Conservation (phyloP, 2,113 vertebrate species). For the Sialia sialis region DNA sequence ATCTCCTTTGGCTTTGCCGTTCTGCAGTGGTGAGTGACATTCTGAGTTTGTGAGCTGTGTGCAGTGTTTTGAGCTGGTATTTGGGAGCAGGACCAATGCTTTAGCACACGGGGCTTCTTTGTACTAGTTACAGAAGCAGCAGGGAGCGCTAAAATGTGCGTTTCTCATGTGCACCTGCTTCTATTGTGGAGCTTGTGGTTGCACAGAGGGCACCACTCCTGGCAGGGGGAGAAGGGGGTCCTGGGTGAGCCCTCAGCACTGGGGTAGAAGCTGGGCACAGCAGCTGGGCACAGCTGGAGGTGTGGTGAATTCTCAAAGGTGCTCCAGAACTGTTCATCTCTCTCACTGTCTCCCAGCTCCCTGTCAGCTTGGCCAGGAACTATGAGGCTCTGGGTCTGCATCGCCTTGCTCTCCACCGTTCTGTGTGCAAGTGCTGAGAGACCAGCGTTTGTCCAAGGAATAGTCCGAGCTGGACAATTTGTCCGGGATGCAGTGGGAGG, state of each 20-base stretch:
- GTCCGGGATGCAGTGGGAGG: neutral
- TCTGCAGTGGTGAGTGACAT: conserved; percentile 17
- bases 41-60: neutral
- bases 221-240: neutral
- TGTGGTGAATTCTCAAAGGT: neutral
- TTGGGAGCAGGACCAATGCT: neutral
- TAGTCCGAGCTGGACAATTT: accelerated
- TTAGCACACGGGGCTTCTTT: neutral
- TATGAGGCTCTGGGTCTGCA: conserved; percentile 12
- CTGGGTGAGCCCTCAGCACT: accelerated
- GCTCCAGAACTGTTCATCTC: neutral
- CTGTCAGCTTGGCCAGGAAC: neutral
- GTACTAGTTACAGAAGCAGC: neutral
- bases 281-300: neutral
- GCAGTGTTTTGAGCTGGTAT: neutral
- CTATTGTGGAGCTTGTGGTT: neutral
- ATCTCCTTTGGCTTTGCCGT: neutral
- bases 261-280: neutral
- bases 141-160: neutral
- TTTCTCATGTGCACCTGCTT: neutral
- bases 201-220: neutral
- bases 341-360: neutral
- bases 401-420: neutral
- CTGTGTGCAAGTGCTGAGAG: neutral
- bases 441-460: accelerated